phyloP scores from a whole-genome alignment of 2,888 invertebrate species.

The Carterocephalus palaemon region DNA sequence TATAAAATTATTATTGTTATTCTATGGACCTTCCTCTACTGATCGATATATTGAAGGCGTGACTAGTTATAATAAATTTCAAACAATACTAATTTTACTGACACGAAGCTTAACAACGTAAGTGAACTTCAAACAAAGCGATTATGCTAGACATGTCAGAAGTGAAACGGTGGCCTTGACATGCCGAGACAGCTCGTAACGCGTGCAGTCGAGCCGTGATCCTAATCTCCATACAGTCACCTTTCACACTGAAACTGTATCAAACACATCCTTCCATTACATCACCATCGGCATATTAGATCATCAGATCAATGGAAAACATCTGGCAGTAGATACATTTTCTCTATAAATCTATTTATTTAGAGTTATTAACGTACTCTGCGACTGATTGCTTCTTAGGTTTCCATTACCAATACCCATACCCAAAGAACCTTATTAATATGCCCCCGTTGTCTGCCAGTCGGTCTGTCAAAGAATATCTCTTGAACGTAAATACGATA shows the following conservation, averaged over 20 bases:
- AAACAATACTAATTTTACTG: slow-evolving; percentile 50
- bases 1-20: slow-evolving; percentile 6
- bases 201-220: slow-evolving; percentile 60
- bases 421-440: no score
- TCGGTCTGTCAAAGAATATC: no score
- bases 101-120: slow-evolving; percentile 40
- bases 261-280: slow-evolving; percentile 48
- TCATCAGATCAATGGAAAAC: no score
- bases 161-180: slow-evolving; percentile 61
- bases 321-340: no score
- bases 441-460: no score
- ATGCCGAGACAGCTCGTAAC: slow-evolving; percentile 52
- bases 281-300: slow-evolving; percentile 48
- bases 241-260: slow-evolving; percentile 56
- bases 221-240: slow-evolving; percentile 72
- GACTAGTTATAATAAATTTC: slow-evolving; percentile 53
- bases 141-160: slow-evolving; percentile 51
- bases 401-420: no score
- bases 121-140: slow-evolving; percentile 44
- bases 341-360: no score
- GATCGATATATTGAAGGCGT: slow-evolving; percentile 33
- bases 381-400: no score
- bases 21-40: slow-evolving; percentile 2
- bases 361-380: no score
- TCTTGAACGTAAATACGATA: no score